These are phyloP conservation scores for Camponotus vicinus DNA, from an alignment of 1,140 invertebrate species.

Conservation along the genomic window DNA sequence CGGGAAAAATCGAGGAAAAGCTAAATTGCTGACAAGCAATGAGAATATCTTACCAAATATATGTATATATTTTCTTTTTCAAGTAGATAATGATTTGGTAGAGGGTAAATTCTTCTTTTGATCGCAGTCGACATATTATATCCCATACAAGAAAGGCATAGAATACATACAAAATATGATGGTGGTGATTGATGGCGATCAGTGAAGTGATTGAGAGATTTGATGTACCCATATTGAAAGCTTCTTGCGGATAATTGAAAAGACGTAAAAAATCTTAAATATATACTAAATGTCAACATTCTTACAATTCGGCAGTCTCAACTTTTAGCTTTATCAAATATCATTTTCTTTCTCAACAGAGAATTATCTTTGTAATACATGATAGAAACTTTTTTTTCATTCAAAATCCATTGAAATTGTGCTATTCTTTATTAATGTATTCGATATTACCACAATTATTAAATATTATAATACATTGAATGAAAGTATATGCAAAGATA, in stretches of 20 bases:
- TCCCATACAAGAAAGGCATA: background rate
- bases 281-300: constrained; percentile 15
- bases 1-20: constrained; percentile 17
- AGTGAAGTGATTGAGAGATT: constrained; percentile 46
- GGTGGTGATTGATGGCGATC: constrained; percentile 48
- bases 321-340: constrained; percentile 11
- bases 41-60: background rate
- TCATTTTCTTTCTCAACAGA: background rate
- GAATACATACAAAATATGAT: constrained; percentile 49
- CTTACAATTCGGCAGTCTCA: constrained; percentile 26
- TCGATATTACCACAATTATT: background rate
- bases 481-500: background rate
- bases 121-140: constrained; percentile 29
- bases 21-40: constrained; percentile 37
- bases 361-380: constrained; percentile 5
- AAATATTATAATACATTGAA: background rate
- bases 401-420: background rate
- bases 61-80: background rate
- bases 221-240: constrained; percentile 29
- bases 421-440: background rate
- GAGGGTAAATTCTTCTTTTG: constrained; percentile 1
- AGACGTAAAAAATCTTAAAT: constrained; percentile 35
- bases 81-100: background rate
- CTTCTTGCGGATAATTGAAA: constrained; percentile 38
- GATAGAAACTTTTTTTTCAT: constrained; percentile 6